Evolutionary conservation across 2,113 vertebrate genomes (phyloP).

Genomic region (Marmota monax): DNA sequence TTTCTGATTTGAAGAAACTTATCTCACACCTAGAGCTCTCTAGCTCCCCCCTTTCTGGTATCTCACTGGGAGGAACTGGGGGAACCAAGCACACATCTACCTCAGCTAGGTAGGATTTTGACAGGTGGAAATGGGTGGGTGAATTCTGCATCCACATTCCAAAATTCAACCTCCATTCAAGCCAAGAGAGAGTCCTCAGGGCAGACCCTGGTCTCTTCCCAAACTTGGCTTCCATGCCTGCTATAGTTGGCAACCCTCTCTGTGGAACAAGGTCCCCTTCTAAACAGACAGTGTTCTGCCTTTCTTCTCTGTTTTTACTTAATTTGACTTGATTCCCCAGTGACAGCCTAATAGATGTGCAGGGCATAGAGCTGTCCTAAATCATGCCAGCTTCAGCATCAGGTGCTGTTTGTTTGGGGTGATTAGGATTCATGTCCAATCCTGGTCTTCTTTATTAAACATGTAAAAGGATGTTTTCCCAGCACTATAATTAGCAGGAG

Average conservation of each 20-base stretch:
- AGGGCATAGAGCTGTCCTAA: background rate
- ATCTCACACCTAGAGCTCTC: background rate
- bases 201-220: background rate
- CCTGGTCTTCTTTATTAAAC: background rate
- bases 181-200: background rate
- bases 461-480: background rate
- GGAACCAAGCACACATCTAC: background rate
- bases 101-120: background rate
- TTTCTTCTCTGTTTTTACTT: background rate
- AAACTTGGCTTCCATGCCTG: background rate
- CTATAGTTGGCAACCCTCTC: background rate
- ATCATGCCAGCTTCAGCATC: rapidly evolving
- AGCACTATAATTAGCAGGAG: background rate
- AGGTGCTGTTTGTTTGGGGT: background rate
- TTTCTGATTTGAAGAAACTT: too few relatives aligned
- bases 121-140: background rate
- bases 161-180: background rate
- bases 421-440: background rate
- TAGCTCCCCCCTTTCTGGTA: background rate
- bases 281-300: too few relatives aligned
- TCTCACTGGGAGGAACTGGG: background rate
- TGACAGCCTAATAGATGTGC: background rate
- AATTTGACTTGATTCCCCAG: background rate
- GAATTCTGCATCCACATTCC: background rate
- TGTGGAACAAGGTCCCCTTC: background rate